Percentiles rank a stretch among this genome's conserved stretches.
Evolutionary conservation across 2,888 invertebrate genomes (phyloP).

Genomic region (Megaustenia siamemsis): DNA sequence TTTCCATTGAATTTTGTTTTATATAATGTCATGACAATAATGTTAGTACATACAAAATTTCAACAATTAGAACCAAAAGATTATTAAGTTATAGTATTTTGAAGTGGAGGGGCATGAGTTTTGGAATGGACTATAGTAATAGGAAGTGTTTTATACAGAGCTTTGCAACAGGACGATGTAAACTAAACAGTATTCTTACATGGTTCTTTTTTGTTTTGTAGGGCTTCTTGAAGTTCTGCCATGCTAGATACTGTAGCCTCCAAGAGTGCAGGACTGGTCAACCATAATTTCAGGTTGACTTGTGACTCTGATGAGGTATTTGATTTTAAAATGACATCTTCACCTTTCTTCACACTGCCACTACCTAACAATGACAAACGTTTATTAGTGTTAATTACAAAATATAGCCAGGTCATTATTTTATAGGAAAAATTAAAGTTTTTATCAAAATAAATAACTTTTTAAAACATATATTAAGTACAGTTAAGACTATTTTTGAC

Average conservation of each 20-base stretch:
- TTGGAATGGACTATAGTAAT: too few relatives aligned
- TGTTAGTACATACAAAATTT: too few relatives aligned
- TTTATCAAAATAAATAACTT: too few relatives aligned
- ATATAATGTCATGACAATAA: too few relatives aligned
- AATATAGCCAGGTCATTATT: too few relatives aligned
- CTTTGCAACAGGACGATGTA: too few relatives aligned
- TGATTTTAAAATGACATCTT: neutral
- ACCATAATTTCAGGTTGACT: constrained; percentile 61
- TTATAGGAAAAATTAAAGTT: too few relatives aligned
- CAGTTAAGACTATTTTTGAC: neutral
- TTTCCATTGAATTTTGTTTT: too few relatives aligned
- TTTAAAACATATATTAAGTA: neutral
- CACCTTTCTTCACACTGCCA: constrained; percentile 28
- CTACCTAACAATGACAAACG: neutral
- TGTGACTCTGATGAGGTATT: constrained; percentile 9
- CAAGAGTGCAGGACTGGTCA: constrained; percentile 71
- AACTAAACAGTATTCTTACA: constrained; percentile 57
- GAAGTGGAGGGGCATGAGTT: too few relatives aligned
- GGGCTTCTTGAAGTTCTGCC: constrained; percentile 69
- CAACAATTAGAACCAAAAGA: too few relatives aligned
- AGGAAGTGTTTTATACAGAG: too few relatives aligned
- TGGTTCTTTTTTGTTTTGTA: constrained; percentile 65
- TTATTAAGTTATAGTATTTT: too few relatives aligned
- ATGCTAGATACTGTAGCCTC: constrained; percentile 69
- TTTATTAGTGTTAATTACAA: neutral